Evolutionary conservation across 2,797 vertebrate genomes (phyloP), one percentile per base, ranked within the genome.

Genomic region (Protosalanx chinensis): DNA sequence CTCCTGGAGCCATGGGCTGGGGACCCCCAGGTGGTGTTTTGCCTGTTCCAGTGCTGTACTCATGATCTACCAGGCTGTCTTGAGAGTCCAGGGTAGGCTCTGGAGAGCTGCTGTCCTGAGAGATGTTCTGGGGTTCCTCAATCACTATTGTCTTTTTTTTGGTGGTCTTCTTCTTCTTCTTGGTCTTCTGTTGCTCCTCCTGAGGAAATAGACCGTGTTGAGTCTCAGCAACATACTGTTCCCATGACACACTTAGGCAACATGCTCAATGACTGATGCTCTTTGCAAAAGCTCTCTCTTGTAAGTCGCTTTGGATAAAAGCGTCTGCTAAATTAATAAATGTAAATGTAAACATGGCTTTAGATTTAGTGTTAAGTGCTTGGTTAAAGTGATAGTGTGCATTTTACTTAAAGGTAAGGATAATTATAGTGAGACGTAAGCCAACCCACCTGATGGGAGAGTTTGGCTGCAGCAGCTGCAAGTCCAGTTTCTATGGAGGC

Each of bases 111-210:
- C 94, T 93, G 91, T 98, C 96, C 91, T 95, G 94, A 81, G 94
- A 95, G 81, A 85, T 83, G 89, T 93, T 95, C 77, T 86, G 94
- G 70, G 91, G 85, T 76, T 94, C 92, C 89, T 91, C 93, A 1
- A 91, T 84, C 49, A 91, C 88, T 61, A 20, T 16, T 1, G 30
- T 56, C 90, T 97, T 99, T 94, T 96, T 97, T 93, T 97, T 98
- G 91, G 92, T 89, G 89, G 87, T 95, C 90, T 96, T 98, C 90
- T 96, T 97, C 91, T 98, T 98, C 90, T 96, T 96, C 92, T 96
- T 97, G 79, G 92, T 94, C 88, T 96, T 99, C 87, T 98, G 96
- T 81, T 98, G 95, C 92, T 99, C 97, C 94, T 99, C 91, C 92
- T 93, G 13, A 35, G 2, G 33, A 46, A 46, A 23, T 46, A 46